Conservation (phyloP, 2,888 invertebrate genomes). For the Tricholauxania praeusta region DNA sequence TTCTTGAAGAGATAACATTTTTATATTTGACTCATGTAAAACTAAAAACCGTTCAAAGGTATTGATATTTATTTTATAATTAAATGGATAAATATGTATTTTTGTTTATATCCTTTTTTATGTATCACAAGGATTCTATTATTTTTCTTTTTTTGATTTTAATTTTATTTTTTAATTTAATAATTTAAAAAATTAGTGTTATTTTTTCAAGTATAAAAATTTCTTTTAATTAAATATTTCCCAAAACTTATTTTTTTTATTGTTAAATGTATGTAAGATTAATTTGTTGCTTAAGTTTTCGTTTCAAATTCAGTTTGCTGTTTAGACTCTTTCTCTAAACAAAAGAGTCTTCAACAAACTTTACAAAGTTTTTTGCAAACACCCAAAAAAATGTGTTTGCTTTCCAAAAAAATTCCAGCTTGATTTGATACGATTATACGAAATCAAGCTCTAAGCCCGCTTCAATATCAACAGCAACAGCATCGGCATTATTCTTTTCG, state of each 20-base stretch:
- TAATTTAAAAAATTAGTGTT: conserved; percentile 22
- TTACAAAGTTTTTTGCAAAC: conserved; percentile 20
- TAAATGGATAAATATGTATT: background rate
- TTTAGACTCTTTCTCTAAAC: conserved; percentile 16
- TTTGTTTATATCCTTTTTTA: conserved; percentile 3
- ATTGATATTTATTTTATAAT: conserved; percentile 3
- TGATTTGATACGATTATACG: conserved; percentile 53
- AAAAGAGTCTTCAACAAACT: conserved; percentile 17
- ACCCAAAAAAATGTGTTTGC: conserved; percentile 28
- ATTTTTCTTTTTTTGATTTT: conserved; percentile 15
- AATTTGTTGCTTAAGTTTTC: background rate
- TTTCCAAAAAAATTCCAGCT: conserved; percentile 1
- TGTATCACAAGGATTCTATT: conserved; percentile 43
- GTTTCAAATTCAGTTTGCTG: conserved; percentile 4
- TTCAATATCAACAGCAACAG: conserved; percentile 66
- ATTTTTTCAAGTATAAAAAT: conserved; percentile 41
- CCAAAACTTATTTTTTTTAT: conserved; percentile 6
- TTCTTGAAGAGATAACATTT: too few species aligned
- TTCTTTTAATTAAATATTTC: conserved; percentile 50
- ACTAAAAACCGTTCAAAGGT: background rate
- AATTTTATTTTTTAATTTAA: conserved; percentile 6
- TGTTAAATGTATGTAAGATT: background rate
- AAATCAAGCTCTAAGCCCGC: conserved; percentile 65
- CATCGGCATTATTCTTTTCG: conserved; percentile 51
- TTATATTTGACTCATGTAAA: too few species aligned